Conservation (phyloP, 2,113 vertebrate genomes). For the Nycticryphes semicollaris region DNA sequence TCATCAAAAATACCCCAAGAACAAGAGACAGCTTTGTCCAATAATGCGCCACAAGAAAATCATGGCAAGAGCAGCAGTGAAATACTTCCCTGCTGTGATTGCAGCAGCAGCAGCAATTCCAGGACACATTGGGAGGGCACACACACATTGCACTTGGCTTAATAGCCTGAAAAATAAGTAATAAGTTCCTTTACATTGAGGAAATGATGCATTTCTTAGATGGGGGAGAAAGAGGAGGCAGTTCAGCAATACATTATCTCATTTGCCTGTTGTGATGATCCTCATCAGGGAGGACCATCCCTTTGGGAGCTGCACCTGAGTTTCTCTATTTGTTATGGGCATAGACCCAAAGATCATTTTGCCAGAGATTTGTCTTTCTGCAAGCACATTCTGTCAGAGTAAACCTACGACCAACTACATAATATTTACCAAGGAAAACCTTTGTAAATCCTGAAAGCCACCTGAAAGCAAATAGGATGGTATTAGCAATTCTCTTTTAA, state of each 20-base stretch:
- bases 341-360: neutral
- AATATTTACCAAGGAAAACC: neutral
- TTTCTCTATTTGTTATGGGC: neutral
- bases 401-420: neutral
- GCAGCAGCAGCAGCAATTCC: neutral
- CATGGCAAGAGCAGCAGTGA: neutral
- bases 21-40: neutral
- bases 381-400: neutral
- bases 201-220: neutral
- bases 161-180: conserved; percentile 1
- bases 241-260: neutral
- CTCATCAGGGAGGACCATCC: neutral
- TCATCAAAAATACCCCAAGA: neutral
- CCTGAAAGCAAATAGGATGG: neutral
- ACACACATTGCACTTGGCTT: neutral
- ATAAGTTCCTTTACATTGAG: neutral
- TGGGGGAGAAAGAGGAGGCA: neutral
- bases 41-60: neutral
- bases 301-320: neutral
- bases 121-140: neutral
- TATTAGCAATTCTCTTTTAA: neutral
- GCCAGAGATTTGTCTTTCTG: neutral
- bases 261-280: neutral
- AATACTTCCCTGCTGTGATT: neutral
- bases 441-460: neutral